Evolutionary conservation across 2,113 vertebrate species (phyloP), one percentile per base, ranked within the genome.

Genomic region (Microcebus griseorufus): DNA sequence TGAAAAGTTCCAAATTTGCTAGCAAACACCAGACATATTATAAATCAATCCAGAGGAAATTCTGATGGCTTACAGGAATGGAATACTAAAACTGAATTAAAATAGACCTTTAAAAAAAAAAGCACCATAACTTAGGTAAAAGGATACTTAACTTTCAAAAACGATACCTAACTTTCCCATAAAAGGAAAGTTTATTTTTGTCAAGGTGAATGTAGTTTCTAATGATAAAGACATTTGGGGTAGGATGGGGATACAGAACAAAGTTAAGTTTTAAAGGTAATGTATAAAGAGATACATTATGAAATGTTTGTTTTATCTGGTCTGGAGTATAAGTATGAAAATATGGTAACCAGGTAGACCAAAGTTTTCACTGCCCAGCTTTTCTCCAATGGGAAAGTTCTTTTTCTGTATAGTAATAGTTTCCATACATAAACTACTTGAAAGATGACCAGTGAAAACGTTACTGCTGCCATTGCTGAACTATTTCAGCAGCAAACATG

Each of bases 1-100:
- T n/a, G 60, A 89, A 92, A 96, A 45, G 69, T 75, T 91, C 65
- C 85, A 88, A 64, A 96, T 95, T 70, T 95, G 70, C 75, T 72
- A 95, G 58, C 53, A 96, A 96, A 94, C 51, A 93, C 25, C 9
- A 6, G 89, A 90, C 58, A 92, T 34, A 62, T 12, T 79, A 90
- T 58, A 95, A 93, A 73, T 67, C 34, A 78, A 27, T 76, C n/a
- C n/a, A 79, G 37, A 85, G 22, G 79, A 97, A 89, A 94, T 89
- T 92, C 75, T 79, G 42, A 45, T 58, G 69, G 62, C 73, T 93
- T 85, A 42, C 0, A 82, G 53, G 17, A 94, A 80, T 27, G 20
- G 51, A 89, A 76, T 39, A 37, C 17, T 51, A 90, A 73, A 86
- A 27, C 13, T 69, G 18, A 96, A 78, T 72, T 60, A 82, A 91